A percentile compares a stretch with the other conserved stretches of the same genome.
Conservation (phyloP, 1,140 invertebrate genomes). For the Steinernema khuongi region DNA sequence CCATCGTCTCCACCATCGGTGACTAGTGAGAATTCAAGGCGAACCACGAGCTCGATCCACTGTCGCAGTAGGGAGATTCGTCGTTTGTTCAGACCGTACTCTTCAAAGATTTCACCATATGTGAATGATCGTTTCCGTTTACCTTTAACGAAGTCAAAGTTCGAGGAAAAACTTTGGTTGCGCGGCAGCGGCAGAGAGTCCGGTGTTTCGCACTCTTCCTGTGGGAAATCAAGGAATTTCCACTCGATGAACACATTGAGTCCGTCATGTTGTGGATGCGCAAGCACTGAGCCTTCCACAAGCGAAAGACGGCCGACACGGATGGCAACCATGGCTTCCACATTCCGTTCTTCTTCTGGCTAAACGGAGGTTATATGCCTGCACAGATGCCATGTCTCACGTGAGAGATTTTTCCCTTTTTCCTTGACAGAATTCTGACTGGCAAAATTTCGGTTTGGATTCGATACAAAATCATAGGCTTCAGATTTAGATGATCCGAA, state of each 20-base stretch:
- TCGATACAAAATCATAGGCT: too few relatives aligned
- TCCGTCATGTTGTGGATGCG: slow-evolving; percentile 31
- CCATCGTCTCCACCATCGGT: neutral
- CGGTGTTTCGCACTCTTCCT: slow-evolving; percentile 43
- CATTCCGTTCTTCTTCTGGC: slow-evolving; percentile 7
- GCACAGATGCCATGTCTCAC: slow-evolving; percentile 23
- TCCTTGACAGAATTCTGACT: too few relatives aligned
- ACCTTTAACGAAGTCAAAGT: slow-evolving; percentile 46
- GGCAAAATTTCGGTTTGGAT: too few relatives aligned
- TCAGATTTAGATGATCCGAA: too few relatives aligned
- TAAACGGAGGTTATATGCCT: neutral
- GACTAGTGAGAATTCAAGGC: slow-evolving; percentile 18
- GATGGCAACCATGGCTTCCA: slow-evolving; percentile 29
- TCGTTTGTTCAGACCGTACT: slow-evolving; percentile 38
- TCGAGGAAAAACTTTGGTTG: slow-evolving; percentile 13
- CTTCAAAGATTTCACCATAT: slow-evolving; percentile 28
- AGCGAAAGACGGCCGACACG: slow-evolving; percentile 26
- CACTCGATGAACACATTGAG: slow-evolving; percentile 45
- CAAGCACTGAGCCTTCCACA: slow-evolving; percentile 39
- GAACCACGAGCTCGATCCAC: slow-evolving; percentile 44
- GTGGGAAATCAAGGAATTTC: slow-evolving; percentile 46
- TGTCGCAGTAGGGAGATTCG: slow-evolving; percentile 41
- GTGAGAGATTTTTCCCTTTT: too few relatives aligned
- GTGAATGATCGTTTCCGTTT: slow-evolving; percentile 1
- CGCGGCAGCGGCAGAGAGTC: slow-evolving; percentile 31